phyloP scores from a whole-genome alignment of 2,797 vertebrate genomes.

The Carapus acus region DNA sequence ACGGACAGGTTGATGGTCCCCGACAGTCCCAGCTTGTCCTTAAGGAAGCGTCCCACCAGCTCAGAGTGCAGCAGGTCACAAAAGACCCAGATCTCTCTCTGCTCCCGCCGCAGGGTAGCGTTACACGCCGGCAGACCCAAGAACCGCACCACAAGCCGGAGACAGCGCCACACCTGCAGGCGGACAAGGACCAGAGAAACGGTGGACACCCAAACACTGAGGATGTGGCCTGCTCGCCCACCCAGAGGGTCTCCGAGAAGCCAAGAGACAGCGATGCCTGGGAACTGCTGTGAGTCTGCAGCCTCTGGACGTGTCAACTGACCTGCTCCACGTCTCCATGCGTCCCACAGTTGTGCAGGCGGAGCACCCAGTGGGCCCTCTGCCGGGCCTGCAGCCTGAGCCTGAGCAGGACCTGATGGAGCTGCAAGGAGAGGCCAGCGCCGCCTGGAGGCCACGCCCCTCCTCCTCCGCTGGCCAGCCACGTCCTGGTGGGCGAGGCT shows the following conservation, averaged over 20 bases:
- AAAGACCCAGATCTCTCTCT: constrained; percentile 87
- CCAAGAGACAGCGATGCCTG: too few species aligned
- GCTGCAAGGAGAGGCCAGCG: constrained; percentile 69
- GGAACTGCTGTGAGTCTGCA: too few species aligned
- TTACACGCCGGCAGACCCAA: constrained; percentile 82
- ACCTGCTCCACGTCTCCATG: constrained; percentile 74
- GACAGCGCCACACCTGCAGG: constrained; percentile 71
- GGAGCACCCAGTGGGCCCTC: constrained; percentile 84
- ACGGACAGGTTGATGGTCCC: constrained; percentile 79
- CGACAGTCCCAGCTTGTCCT: constrained; percentile 74
- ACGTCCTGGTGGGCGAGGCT: constrained; percentile 73
- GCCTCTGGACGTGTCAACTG: background rate
- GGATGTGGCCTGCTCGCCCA: too few species aligned
- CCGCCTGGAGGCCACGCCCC: constrained; percentile 44
- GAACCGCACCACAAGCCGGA: constrained; percentile 69
- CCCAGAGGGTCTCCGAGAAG: too few species aligned
- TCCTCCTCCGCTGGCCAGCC: constrained; percentile 75
- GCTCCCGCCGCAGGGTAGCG: constrained; percentile 82
- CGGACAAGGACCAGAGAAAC: background rate
- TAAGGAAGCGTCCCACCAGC: constrained; percentile 79
- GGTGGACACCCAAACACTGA: too few species aligned
- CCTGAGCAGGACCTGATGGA: constrained; percentile 68
- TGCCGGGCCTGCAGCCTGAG: constrained; percentile 77
- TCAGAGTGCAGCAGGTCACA: constrained; percentile 87
- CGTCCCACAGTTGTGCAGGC: constrained; percentile 66